phyloP scores from a whole-genome alignment of 2,113 vertebrate species.

The Rhinichthys klamathensis region DNA sequence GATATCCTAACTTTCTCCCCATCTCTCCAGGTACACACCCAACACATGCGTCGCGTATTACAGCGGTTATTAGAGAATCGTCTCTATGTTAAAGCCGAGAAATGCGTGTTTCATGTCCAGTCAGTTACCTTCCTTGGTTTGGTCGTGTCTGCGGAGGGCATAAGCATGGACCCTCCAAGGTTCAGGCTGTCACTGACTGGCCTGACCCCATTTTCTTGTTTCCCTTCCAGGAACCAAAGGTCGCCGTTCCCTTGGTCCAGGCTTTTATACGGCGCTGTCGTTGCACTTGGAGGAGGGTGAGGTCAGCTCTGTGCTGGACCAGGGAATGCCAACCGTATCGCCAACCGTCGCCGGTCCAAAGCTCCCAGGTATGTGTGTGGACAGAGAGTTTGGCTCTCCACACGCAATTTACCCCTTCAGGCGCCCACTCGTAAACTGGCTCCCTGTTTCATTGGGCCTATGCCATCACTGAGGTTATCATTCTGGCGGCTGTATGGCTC shows the following conservation, averaged over 20 bases:
- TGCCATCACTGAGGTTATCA: neutral
- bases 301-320: neutral
- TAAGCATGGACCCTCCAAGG: neutral
- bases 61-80: neutral
- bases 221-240: neutral
- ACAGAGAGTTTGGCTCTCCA: neutral
- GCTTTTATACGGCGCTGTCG: neutral
- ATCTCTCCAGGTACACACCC: neutral
- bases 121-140: neutral
- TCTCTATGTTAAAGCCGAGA: neutral
- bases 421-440: neutral
- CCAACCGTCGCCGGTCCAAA: neutral
- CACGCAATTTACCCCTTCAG: neutral
- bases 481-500: neutral
- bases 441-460: neutral
- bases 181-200: neutral
- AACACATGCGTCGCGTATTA: neutral
- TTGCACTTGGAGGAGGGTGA: neutral
- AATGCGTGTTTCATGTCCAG: neutral
- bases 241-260: neutral
- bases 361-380: neutral
- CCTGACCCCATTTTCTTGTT: neutral
- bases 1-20: slow-evolving; percentile 8
- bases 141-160: neutral
- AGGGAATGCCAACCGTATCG: neutral